Conservation (phyloP, 2,888 invertebrate genomes). For the Pyrrhia umbra region DNA sequence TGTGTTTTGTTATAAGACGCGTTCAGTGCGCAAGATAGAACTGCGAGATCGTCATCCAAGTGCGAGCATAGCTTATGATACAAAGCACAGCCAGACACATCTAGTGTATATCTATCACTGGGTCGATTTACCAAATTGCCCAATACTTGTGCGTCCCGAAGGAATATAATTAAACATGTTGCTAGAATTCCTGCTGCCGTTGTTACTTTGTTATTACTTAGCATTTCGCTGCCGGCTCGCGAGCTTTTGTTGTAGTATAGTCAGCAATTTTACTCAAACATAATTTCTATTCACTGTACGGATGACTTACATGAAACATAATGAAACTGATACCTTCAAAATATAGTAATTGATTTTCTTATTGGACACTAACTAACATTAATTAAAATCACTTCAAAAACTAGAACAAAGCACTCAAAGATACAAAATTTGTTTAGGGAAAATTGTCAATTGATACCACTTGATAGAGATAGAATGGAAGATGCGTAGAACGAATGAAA, state of each 20-base stretch:
- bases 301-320: constrained; percentile 48
- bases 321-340: constrained; percentile 13
- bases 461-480: background rate
- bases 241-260: constrained; percentile 29
- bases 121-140: constrained; percentile 72
- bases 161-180: constrained; percentile 63
- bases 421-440: constrained; percentile 47
- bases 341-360: background rate
- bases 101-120: constrained; percentile 75
- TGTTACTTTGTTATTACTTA: constrained; percentile 67
- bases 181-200: constrained; percentile 68
- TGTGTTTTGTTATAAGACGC: constrained; percentile 84
- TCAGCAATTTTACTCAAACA: constrained; percentile 53
- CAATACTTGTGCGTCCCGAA: constrained; percentile 70
- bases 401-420: constrained; percentile 22
- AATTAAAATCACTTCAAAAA: constrained; percentile 6
- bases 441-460: constrained; percentile 16
- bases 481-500: constrained; percentile 27
- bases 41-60: constrained; percentile 81
- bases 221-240: constrained; percentile 77
- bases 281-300: constrained; percentile 34
- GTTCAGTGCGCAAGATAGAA: constrained; percentile 81
- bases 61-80: constrained; percentile 84
- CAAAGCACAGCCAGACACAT: constrained; percentile 79
- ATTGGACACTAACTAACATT: constrained; percentile 2